A percentile compares a stretch with the other conserved stretches of the same genome.
These are phyloP conservation scores for Oryctes rhinoceros DNA, from an alignment of 1,140 invertebrate genomes.

Conservation along the genomic window DNA sequence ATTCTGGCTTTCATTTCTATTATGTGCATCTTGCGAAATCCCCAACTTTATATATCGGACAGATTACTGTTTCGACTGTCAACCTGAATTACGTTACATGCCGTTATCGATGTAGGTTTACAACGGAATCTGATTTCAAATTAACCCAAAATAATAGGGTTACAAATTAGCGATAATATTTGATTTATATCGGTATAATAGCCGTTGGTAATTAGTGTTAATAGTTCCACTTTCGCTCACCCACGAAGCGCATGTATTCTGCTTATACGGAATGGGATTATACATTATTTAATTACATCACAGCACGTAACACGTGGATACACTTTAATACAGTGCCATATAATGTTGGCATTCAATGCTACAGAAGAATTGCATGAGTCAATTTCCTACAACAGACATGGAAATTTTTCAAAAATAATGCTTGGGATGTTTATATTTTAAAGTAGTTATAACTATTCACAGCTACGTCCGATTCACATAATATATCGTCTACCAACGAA, in stretches of 20 bases:
- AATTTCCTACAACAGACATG: too few species aligned
- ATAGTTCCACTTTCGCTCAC: slow-evolving; percentile 30
- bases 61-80: slow-evolving; percentile 36
- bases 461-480: too few species aligned
- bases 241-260: background rate
- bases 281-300: slow-evolving; percentile 1
- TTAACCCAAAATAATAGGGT: slow-evolving; percentile 41
- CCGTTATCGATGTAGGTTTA: slow-evolving; percentile 36
- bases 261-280: background rate
- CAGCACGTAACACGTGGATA: background rate
- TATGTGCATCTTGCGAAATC: slow-evolving; percentile 25
- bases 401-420: too few species aligned
- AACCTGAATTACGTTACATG: slow-evolving; percentile 29
- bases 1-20: slow-evolving; percentile 9
- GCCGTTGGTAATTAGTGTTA: slow-evolving; percentile 38
- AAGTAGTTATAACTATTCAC: too few species aligned
- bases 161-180: slow-evolving; percentile 39
- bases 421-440: too few species aligned
- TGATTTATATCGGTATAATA: slow-evolving; percentile 40
- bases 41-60: slow-evolving; percentile 18
- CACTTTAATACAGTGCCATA: background rate
- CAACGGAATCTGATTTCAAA: slow-evolving; percentile 37
- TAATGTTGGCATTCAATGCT: background rate
- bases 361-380: too few species aligned
- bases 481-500: too few species aligned